Conservation (phyloP, 2,797 vertebrate genomes). For the Peromyscus eremicus region DNA sequence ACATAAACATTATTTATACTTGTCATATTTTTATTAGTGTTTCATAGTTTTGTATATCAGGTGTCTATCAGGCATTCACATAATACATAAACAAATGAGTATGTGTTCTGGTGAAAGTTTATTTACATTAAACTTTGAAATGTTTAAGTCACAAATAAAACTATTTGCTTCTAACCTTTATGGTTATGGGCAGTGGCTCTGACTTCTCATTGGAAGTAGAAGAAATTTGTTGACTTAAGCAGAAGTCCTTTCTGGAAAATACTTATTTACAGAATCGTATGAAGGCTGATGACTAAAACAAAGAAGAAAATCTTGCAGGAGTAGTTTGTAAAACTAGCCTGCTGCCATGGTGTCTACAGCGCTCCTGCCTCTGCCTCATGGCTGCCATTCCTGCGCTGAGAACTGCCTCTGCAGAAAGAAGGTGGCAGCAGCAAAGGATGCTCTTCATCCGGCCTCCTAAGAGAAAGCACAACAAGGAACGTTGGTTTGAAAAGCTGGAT, state of each 20-base stretch:
- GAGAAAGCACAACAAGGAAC: not conserved
- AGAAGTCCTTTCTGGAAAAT: not conserved
- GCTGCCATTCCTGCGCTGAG: not conserved
- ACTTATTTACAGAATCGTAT: not conserved
- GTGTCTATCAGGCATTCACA: constrained; percentile 14
- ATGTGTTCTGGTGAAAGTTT: constrained; percentile 42
- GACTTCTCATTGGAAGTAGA: constrained; percentile 15
- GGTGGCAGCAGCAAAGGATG: not conserved
- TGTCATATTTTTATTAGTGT: constrained; percentile 28
- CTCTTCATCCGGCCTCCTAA: not conserved
- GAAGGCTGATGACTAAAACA: not conserved
- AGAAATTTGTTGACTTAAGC: constrained; percentile 11
- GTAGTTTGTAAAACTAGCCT: not conserved
- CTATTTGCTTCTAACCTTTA: not conserved
- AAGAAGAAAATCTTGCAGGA: not conserved
- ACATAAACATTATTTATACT: constrained; percentile 37
- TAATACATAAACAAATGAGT: constrained; percentile 20
- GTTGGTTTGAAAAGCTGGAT: not conserved
- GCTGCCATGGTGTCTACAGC: not conserved
- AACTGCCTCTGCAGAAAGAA: not conserved
- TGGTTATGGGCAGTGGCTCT: not conserved
- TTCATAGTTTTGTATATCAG: constrained; percentile 35
- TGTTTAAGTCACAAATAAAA: constrained; percentile 8
- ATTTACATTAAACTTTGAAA: constrained; percentile 34
- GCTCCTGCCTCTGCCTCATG: accelerated